Conservation (phyloP, 2,113 vertebrate genomes). For the Ancistrus triradiatus region DNA sequence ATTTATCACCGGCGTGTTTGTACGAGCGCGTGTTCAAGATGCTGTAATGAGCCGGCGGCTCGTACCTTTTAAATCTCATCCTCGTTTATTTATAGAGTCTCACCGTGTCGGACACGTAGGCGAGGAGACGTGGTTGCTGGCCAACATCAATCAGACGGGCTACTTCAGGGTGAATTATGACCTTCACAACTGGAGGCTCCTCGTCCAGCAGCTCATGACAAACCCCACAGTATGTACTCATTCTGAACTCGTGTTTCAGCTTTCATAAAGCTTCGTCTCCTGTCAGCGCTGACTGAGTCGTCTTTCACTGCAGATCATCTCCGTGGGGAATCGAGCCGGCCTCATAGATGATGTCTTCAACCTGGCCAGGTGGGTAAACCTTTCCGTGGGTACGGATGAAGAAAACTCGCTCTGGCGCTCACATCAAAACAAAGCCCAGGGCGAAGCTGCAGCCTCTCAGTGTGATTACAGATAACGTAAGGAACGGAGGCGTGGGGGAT, state of each 20-base stretch:
- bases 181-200: constrained; percentile 89
- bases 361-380: constrained; percentile 82
- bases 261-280: not conserved
- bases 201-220: constrained; percentile 87
- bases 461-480: constrained; percentile 28
- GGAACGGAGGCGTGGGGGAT: not conserved
- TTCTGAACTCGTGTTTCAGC: not conserved
- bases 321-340: constrained; percentile 90
- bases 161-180: constrained; percentile 98
- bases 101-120: constrained; percentile 78
- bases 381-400: constrained; percentile 2
- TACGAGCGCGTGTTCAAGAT: not conserved
- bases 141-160: constrained; percentile 95
- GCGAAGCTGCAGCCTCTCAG: constrained; percentile 1
- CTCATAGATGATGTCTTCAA: constrained; percentile 96
- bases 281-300: not conserved
- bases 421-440: constrained; percentile 8
- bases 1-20: not conserved
- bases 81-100: constrained; percentile 66
- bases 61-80: too few species aligned
- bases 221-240: constrained; percentile 73
- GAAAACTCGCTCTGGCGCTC: not conserved
- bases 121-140: constrained; percentile 84
- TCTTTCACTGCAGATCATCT: constrained; percentile 79
- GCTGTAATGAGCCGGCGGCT: constrained; percentile 4